Base-by-base conservation (phyloP, 2,888 invertebrate genomes). In the Chrysolina americana region DNA sequence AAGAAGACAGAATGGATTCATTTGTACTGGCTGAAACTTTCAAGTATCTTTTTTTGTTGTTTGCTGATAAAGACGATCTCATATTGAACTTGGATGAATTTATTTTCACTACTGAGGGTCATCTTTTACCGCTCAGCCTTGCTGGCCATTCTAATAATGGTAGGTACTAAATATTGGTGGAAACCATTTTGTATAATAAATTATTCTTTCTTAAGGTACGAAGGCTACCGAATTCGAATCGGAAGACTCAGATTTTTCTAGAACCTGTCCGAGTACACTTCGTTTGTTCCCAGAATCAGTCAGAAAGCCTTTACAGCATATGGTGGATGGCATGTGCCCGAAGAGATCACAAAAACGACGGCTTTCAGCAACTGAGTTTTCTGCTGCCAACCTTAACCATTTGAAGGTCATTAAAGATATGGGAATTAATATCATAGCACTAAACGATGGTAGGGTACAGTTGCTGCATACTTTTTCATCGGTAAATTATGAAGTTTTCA, bases 1-100 rank as follows among this genome's bases (percentile, higher is more conserved):
- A 97, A 85, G 98, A 98, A 86, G 98, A 99, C 86, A 92, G 98
- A 78, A 98, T 99, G 98, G 99, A 99, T 87, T 98, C 98, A 0
- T 99, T 97, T 89, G 97, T 99, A 0, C 90, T 99, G 1, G 96
- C 99, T 0, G 99, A 99, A 89, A 99, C 99, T 0, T 96, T 99
- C 85, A 99, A 99, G 88, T 99, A 99, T 87, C 90, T 99, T 11
- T 99, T 94, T 88, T 91, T 99, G 87, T 89, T 99, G 73, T 99
- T 99, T 87, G 93, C 97, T 47, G 95, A 98, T 81, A 94, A 95
- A 70, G 92, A 92, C 44, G 98, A 98, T 84, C 88, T 97, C 65
- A 91, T 95, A 9, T 88, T 97, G 17, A 93, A 96, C 86, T 88
- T 97, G 69, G 95, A 96, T 85, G 94, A 96, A 86, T 97, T 96